Evolutionary conservation across 30 jellyfish, hydroid and myxozoan species (phyloP), one percentile per base, ranked within the genome.

Genomic region (Chrysaora quinquecirrha): DNA sequence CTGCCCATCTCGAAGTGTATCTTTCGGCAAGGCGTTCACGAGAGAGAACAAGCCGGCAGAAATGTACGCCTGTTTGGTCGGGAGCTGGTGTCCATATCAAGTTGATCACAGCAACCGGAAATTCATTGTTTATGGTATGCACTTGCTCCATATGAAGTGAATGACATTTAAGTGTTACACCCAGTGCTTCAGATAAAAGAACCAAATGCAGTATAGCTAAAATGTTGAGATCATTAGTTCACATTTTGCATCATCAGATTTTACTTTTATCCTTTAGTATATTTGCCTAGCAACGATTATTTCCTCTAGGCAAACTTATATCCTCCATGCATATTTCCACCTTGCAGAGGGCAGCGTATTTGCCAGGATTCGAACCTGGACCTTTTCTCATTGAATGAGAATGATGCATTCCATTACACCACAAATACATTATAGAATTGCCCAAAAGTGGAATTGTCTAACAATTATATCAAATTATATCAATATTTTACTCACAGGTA

Each of bases 351-450:
- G 58, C 58, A 43, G 58, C 58, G 58, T 43, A 43, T 43, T 43
- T 43, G 58, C 58, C 58, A 43, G 58, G 58, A 43, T 43, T 43
- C 16, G 58, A 43, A 43, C 58, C 58, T 43, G 58, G 58, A 43
- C 58, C 58, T 43, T 9, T 43, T 43, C 58, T 43, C 58, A 43
- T 43, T 43, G 16, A 6, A 43, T 16, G 58, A 43, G 58, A 43
- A 43, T 43, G 16, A 16, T 43, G 58, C 58, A 16, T 43, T 43
- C 58, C 58, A 43, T 6, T 43, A 43, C 58, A 43, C 58, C 58
- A 43, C 58, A 43, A 43, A 43, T 43, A 43, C 58, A 43, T 43
- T 16, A 43, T 43, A 16, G 16, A 43, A 43, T 43, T 9, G 12
- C 58, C 58, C 58, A 43, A 43, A 43, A 43, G 58, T 43, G 58